Conservation (phyloP, 1,140 invertebrate species). For the Oryzaephilus surinamensis region DNA sequence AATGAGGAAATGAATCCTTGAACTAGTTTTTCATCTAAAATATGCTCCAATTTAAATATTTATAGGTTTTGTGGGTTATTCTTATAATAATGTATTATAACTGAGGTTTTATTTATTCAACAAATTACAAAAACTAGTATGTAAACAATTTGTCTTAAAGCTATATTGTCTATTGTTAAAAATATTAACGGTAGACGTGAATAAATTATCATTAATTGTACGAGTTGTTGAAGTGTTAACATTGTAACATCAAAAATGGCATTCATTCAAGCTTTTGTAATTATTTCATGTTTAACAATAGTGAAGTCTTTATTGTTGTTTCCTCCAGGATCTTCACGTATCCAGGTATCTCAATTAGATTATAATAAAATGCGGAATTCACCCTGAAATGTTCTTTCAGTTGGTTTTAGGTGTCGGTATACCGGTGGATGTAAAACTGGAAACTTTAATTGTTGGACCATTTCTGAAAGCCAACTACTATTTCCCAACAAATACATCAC, state of each 20-base stretch:
- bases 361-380: neutral
- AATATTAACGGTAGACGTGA: too few relatives aligned
- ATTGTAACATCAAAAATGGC: too few relatives aligned
- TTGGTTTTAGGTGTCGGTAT: constrained; percentile 6
- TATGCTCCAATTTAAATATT: neutral
- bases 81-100: too few relatives aligned
- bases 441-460: constrained; percentile 4
- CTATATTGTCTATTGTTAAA: too few relatives aligned
- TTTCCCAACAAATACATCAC: neutral
- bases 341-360: neutral
- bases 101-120: too few relatives aligned
- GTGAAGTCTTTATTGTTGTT: too few relatives aligned
- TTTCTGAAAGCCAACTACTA: constrained; percentile 4
- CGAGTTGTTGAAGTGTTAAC: too few relatives aligned
- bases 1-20: constrained; percentile 11
- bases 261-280: neutral
- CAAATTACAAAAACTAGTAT: too few relatives aligned
- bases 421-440: constrained; percentile 2
- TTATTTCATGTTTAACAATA: neutral
- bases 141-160: too few relatives aligned
- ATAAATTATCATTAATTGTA: too few relatives aligned
- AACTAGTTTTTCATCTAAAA: neutral
- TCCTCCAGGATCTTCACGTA: too few relatives aligned
- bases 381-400: constrained; percentile 1
- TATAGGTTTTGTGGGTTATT: neutral